A percentile compares a stretch with the other conserved stretches of the same genome.
These are phyloP conservation scores for Coregonus clupeaformis DNA, from an alignment of 2,113 vertebrate species.

Conservation along the genomic window DNA sequence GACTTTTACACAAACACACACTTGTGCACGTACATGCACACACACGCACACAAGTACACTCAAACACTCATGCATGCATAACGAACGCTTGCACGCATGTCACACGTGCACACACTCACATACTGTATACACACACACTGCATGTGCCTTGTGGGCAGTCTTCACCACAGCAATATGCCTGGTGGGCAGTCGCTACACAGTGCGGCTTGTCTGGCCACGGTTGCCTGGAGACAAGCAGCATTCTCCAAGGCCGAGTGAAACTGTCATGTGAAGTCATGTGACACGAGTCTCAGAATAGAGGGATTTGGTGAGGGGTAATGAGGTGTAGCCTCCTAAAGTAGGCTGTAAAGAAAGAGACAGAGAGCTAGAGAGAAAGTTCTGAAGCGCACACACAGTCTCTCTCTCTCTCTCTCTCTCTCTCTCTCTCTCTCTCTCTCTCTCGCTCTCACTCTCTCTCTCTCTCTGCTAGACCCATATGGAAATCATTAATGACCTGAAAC, in stretches of 20 bases:
- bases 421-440: background rate
- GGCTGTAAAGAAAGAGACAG: constrained; percentile 7
- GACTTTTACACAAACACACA: background rate
- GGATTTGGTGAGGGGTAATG: too few species aligned
- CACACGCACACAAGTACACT: constrained; percentile 10
- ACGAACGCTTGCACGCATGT: too few species aligned
- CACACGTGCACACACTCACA: background rate
- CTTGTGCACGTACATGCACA: background rate
- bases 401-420: background rate
- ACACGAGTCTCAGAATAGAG: background rate
- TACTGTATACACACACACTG: background rate
- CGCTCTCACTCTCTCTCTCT: background rate
- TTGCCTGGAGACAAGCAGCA: too few species aligned
- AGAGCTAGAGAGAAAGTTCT: background rate
- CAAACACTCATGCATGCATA: background rate
- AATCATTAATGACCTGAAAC: background rate
- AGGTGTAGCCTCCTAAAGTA: too few species aligned
- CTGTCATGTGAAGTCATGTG: constrained; percentile 46
- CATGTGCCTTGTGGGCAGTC: background rate
- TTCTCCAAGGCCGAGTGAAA: constrained; percentile 17
- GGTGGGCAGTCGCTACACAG: background rate
- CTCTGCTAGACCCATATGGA: background rate
- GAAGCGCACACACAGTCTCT: background rate
- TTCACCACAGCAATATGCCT: too few species aligned
- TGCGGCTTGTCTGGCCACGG: constrained; percentile 27